Conservation (phyloP, 2,113 vertebrate species). For the Struthidea cinerea region DNA sequence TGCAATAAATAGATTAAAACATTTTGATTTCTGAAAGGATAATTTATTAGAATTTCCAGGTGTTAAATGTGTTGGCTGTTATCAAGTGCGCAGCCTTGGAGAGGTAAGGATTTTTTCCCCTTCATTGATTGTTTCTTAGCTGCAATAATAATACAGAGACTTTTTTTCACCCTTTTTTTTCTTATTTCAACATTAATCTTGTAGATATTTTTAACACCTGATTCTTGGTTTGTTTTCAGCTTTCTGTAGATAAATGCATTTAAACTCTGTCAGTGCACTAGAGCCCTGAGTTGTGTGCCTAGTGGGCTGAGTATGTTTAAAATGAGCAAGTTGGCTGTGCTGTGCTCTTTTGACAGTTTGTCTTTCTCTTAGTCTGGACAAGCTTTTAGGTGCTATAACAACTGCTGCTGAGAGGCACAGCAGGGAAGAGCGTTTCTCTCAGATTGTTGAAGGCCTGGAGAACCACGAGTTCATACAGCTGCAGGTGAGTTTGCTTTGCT, state of each 20-base stretch:
- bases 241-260: background rate
- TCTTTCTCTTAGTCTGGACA: conserved; percentile 83
- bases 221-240: background rate
- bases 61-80: background rate
- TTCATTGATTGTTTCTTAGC: background rate
- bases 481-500: conserved; percentile 75
- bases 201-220: background rate
- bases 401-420: conserved; percentile 90
- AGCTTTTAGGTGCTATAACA: conserved; percentile 93
- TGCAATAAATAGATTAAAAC: background rate
- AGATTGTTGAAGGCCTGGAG: conserved; percentile 93
- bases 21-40: background rate
- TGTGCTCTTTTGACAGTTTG: background rate
- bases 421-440: conserved; percentile 89
- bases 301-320: background rate
- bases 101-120: background rate
- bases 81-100: background rate
- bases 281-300: background rate
- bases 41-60: background rate
- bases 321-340: background rate
- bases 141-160: background rate
- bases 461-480: conserved; percentile 93
- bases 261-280: background rate
- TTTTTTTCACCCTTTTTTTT: background rate
- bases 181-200: background rate